These are phyloP conservation scores for Melanostigma gelatinosum DNA, from an alignment of 2,113 vertebrate species.

Conservation along the genomic window DNA sequence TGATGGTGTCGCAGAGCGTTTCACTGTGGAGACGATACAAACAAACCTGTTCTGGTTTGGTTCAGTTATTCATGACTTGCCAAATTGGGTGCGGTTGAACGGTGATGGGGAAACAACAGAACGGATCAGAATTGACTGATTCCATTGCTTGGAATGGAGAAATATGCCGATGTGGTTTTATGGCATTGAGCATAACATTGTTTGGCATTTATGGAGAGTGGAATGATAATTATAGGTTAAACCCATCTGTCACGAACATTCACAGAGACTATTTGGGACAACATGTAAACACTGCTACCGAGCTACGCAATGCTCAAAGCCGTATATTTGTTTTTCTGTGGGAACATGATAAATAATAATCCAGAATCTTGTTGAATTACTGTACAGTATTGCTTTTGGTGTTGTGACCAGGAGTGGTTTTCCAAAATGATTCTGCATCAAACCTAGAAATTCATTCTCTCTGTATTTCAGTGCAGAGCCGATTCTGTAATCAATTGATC, in stretches of 20 bases:
- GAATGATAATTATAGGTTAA: background rate
- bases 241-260: background rate
- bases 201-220: background rate
- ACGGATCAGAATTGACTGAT: too few species aligned
- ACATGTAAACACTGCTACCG: background rate
- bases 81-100: background rate
- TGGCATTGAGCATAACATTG: too few species aligned
- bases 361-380: background rate
- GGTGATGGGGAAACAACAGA: background rate
- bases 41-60: background rate
- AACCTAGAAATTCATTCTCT: conserved; percentile 12
- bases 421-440: background rate
- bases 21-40: background rate
- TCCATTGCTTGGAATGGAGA: background rate
- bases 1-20: background rate
- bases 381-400: background rate
- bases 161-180: background rate
- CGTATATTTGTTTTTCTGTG: background rate
- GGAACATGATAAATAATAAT: background rate
- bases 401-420: background rate
- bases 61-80: background rate
- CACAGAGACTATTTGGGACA: background rate
- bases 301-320: background rate
- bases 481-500: conserved; percentile 12
- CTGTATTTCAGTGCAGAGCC: conserved; percentile 18